These are phyloP conservation scores for Macrostomum lignano DNA, from an alignment of 1,140 invertebrate genomes.

Conservation along the genomic window DNA sequence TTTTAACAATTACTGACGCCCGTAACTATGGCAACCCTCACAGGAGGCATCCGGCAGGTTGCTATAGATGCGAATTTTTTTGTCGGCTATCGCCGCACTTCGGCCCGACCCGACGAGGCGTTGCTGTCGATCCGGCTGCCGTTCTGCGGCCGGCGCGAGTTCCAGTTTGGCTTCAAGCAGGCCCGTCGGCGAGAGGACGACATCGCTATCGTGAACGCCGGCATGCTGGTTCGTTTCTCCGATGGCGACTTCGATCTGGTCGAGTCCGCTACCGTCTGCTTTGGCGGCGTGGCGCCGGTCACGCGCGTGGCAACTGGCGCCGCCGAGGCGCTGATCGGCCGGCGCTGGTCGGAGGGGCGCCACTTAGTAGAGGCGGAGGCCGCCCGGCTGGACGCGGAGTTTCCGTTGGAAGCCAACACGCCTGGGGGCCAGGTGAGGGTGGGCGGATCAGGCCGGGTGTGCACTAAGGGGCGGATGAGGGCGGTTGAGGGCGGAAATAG, in stretches of 20 bases:
- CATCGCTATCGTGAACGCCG: conserved; percentile 65
- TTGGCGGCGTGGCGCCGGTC: conserved; percentile 63
- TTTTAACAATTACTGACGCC: no score
- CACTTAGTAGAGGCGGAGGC: no score
- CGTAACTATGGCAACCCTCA: no score
- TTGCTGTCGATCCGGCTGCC: conserved; percentile 44
- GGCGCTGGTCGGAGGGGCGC: conserved; percentile 53
- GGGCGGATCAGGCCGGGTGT: no score
- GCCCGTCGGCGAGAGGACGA: no score
- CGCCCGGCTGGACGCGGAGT: no score
- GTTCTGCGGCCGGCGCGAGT: no score
- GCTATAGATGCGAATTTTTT: conserved; percentile 56
- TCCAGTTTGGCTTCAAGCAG: no score
- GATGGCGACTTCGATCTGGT: conserved; percentile 30
- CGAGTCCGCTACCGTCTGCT: conserved; percentile 39
- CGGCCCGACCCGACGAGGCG: conserved; percentile 44
- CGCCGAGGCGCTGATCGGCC: conserved; percentile 34
- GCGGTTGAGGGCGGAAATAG: no score
- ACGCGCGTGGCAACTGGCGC: conserved; percentile 46
- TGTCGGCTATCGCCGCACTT: conserved; percentile 50
- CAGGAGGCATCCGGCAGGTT: conserved; percentile 34
- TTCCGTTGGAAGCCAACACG: no score
- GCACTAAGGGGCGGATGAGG: no score
- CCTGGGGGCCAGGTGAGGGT: no score
- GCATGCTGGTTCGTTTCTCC: conserved; percentile 20